Conservation (phyloP, 2,113 vertebrate genomes). For the Orientallactaga bullata region DNA sequence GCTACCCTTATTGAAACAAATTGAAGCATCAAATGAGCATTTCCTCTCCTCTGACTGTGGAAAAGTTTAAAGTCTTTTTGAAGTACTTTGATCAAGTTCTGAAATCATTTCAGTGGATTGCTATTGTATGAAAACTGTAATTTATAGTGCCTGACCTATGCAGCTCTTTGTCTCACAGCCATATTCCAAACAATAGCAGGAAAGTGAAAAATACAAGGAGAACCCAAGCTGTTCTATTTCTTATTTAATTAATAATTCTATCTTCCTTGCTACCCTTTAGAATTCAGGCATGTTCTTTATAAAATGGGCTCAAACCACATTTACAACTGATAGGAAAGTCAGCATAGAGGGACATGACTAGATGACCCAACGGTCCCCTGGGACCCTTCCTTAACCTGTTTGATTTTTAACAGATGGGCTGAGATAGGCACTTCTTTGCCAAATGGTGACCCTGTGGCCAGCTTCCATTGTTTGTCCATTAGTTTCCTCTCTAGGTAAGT, state of each 20-base stretch:
- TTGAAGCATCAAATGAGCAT: slow-evolving; percentile 74
- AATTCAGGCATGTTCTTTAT: slow-evolving; percentile 89
- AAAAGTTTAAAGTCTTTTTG: slow-evolving; percentile 86
- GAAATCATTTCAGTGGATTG: slow-evolving; percentile 91
- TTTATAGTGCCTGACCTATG: slow-evolving; percentile 96
- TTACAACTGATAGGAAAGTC: slow-evolving; percentile 91
- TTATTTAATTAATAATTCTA: slow-evolving; percentile 93
- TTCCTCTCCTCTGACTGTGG: slow-evolving; percentile 75
- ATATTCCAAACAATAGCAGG: slow-evolving; percentile 97
- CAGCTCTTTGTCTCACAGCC: slow-evolving; percentile 94
- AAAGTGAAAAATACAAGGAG: slow-evolving; percentile 94
- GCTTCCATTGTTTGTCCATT: slow-evolving; percentile 73
- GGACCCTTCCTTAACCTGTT: slow-evolving; percentile 88
- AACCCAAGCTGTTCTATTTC: slow-evolving; percentile 93
- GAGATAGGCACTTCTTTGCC: slow-evolving; percentile 75
- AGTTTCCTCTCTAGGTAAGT: slow-evolving; percentile 77
- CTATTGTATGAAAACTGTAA: slow-evolving; percentile 93
- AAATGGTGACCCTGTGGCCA: slow-evolving; percentile 74
- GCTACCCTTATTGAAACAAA: slow-evolving; percentile 70
- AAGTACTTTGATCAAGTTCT: slow-evolving; percentile 92
- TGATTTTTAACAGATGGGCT: slow-evolving; percentile 78
- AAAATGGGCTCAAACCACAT: slow-evolving; percentile 87
- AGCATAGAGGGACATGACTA: slow-evolving; percentile 89
- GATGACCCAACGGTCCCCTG: slow-evolving; percentile 86
- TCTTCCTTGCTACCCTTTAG: slow-evolving; percentile 92